Evolutionary conservation across 2,797 vertebrate genomes (phyloP), one percentile per base, ranked within the genome.

Genomic region (Anisognathus igniventris): DNA sequence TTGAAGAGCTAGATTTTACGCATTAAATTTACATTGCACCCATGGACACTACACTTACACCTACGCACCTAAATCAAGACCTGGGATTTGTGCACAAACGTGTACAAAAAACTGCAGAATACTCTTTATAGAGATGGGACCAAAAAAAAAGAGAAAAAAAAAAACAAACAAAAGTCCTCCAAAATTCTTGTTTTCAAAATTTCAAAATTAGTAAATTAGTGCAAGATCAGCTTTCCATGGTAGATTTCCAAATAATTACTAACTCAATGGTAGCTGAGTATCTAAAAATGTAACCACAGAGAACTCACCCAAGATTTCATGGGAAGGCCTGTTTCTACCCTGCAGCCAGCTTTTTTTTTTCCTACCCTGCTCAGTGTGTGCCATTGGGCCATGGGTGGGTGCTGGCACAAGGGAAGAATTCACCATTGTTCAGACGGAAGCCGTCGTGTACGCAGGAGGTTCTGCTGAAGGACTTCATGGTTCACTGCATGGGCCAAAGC

Each of bases 391-490:
- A 53, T 3, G 53, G 60, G 20, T 21, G 12, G 61, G 56, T 58
- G 70, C 47, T 2, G 25, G 62, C 75, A 64, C 47, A 37, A 62
- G 51, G 58, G 56, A 92, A 78, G 30, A 60, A 80, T 62, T 85
- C 27, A n/a, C 39, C 62, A 56, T 65, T 77, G 53, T 50, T 80
- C 61, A 44, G 57, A 61, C 0, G 0, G 77, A 84, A 89, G 61
- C 37, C 9, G 1, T 47, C 28, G 1, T 39, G 73, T 24, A 67
- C 1, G 1, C 40, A 31, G 58, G 31, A 84, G 45, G 67, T 33
- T 86, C 76, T 86, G 44, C 71, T 50, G 77, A 73, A 92, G 60
- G 72, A 75, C 86, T 92, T 82, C 76, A 44, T 13, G 78, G 75
- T 62, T 94, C 86, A 61, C 44, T 51, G 67, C 56, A 54, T 18